Evolutionary conservation across 2,113 vertebrate genomes (phyloP), one percentile per base, ranked within the genome.

Genomic region (Pterocles orientalis): DNA sequence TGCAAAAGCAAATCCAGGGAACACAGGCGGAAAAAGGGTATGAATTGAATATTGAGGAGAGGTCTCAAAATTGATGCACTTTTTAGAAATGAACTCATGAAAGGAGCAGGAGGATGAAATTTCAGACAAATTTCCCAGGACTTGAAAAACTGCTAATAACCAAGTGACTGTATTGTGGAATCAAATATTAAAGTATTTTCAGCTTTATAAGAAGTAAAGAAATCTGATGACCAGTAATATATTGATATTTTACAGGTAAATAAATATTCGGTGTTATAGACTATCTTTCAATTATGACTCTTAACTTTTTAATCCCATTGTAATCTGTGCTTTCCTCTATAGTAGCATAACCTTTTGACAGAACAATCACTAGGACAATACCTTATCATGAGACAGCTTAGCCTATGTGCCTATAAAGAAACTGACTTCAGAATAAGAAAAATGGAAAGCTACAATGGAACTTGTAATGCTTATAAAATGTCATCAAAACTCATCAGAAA

Each of bases 1-100:
- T 96, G 79, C 97, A 96, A 97, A 97, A 89, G 92, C 79, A 96
- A 96, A 94, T 91, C 69, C 95, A 95, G 78, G 29, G 86, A 70
- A 78, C 47, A 86, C 2, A 87, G 53, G 56, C 8, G 71, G 82
- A 88, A 79, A 95, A 91, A 69, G 92, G 90, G 70, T 54, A 88
- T 0, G 6, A 54, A 82, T 0, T 62, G 66, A 83, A 92, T 47
- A 94, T 11, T 80, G 53, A 79, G 47, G 66, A 86, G 25, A 90
- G 24, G 29, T 56, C 61, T 92, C 80, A 92, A 90, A 75, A 91
- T 2, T 39, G 29, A 95, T 57, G 48, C 13, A 78, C 7, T 43
- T 60, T 68, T 77, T 83, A 89, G 50, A 84, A 73, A 79, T n/a
- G 36, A 94, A 86, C 34, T 45, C 47, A 92, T 83, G 13, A 90